phyloP scores from a whole-genome alignment of 2,888 invertebrate species.

The Pilophorus perplexus region DNA sequence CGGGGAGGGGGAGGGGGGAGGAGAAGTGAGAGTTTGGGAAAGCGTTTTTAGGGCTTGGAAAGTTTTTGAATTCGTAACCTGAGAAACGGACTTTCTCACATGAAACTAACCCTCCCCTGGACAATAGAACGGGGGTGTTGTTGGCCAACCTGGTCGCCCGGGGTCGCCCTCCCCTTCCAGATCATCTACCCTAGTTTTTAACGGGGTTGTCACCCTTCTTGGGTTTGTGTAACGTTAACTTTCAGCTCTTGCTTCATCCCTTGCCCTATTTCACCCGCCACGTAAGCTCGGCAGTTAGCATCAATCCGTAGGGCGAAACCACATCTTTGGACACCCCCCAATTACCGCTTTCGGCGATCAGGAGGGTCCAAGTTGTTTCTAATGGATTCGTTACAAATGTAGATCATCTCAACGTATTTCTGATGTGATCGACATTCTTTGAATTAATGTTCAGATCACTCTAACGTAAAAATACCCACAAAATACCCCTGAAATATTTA shows the following conservation, averaged over 20 bases:
- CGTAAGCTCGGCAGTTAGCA: no score
- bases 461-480: no score
- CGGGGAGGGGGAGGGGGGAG: background rate
- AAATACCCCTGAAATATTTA: no score
- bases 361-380: no score
- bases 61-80: slow-evolving; percentile 34
- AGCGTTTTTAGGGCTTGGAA: slow-evolving; percentile 31
- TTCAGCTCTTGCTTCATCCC: slow-evolving; percentile 35
- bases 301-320: no score
- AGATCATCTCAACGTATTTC: no score
- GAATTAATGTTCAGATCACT: no score
- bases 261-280: slow-evolving; percentile 26
- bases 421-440: no score
- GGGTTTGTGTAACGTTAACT: slow-evolving; percentile 26
- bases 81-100: slow-evolving; percentile 32
- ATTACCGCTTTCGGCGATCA: no score
- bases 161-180: background rate
- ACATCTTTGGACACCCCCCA: no score
- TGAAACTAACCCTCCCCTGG: background rate
- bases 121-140: slow-evolving; percentile 18
- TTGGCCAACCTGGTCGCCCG: background rate
- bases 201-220: slow-evolving; percentile 17
- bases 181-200: slow-evolving; percentile 4
- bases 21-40: slow-evolving; percentile 36
- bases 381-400: no score